Conservation (phyloP, 37 sponge, comb jelly and placozoan genomes). For the Tethya wilhelma region DNA sequence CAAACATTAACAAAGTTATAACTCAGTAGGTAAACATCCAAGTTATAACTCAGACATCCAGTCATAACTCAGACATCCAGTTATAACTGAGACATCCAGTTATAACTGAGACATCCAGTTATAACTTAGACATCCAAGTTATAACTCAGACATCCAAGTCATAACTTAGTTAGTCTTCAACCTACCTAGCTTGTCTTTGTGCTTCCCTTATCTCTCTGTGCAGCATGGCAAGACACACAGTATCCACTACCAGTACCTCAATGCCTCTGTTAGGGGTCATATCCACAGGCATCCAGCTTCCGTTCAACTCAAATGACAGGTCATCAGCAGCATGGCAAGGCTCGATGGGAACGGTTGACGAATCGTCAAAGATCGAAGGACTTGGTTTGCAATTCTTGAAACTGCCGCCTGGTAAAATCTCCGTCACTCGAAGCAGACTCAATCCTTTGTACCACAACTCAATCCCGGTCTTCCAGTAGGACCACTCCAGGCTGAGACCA, state of each 20-base stretch:
- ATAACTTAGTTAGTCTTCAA: no score
- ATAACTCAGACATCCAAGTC: no score
- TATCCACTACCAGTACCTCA: constrained; percentile 76
- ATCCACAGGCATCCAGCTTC: constrained; percentile 68
- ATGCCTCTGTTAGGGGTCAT: constrained; percentile 64
- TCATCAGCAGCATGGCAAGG: constrained; percentile 45
- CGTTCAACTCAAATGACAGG: constrained; percentile 74
- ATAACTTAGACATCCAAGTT: no score
- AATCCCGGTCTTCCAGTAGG: constrained; percentile 93
- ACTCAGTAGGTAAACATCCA: no score
- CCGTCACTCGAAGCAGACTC: constrained; percentile 74
- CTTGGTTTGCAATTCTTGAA: constrained; percentile 58
- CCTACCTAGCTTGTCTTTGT: no score
- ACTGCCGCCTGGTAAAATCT: constrained; percentile 56
- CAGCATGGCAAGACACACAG: constrained; percentile 53
- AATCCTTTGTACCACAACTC: constrained; percentile 85
- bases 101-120: no score
- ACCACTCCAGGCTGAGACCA: constrained; percentile 67
- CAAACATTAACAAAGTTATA: not conserved
- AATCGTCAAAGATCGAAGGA: constrained; percentile 39
- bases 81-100: no score
- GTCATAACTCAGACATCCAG: no score
- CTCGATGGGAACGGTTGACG: constrained; percentile 51
- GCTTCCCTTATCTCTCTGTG: constrained; percentile 13
- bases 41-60: no score